These are phyloP conservation scores for Gracilinanus agilis DNA, from an alignment of 2,113 vertebrate genomes.

Conservation along the genomic window DNA sequence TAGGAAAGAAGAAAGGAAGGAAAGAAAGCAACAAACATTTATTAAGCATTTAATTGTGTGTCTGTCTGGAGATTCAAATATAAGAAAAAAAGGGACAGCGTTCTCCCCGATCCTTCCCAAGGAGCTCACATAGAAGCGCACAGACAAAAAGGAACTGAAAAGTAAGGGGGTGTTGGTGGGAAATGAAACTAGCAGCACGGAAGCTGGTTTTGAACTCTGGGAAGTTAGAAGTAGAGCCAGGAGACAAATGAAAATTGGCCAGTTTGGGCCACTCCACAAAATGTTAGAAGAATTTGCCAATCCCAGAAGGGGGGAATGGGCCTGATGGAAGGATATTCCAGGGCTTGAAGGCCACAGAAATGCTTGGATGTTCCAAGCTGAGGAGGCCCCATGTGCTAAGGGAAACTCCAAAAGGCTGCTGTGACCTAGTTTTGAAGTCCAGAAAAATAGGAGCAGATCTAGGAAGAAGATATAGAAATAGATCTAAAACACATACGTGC, in stretches of 20 bases:
- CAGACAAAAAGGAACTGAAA: neutral
- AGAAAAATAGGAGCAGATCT: neutral
- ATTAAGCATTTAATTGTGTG: neutral
- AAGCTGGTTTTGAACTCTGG: neutral
- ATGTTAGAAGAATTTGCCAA: neutral
- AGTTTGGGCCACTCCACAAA: neutral
- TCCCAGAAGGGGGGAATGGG: neutral
- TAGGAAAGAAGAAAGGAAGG: neutral
- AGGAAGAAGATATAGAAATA: neutral
- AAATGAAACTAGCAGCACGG: neutral
- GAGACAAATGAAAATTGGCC: neutral
- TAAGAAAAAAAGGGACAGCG: too few relatives aligned
- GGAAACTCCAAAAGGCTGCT: neutral
- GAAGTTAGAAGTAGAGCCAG: neutral
- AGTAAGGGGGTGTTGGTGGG: neutral
- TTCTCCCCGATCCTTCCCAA: too few relatives aligned
- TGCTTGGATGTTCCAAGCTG: neutral
- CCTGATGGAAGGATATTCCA: too few relatives aligned
- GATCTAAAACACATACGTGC: neutral
- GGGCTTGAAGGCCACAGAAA: too few relatives aligned
- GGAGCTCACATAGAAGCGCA: too few relatives aligned
- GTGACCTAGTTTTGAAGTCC: neutral
- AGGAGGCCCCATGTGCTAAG: neutral
- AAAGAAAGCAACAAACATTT: neutral
- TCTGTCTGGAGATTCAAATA: too few relatives aligned